A percentile compares a stretch with the other conserved stretches of the same genome.
These are phyloP conservation scores for Peromyscus maniculatus DNA, from an alignment of 2,113 vertebrate species.

Conservation along the genomic window DNA sequence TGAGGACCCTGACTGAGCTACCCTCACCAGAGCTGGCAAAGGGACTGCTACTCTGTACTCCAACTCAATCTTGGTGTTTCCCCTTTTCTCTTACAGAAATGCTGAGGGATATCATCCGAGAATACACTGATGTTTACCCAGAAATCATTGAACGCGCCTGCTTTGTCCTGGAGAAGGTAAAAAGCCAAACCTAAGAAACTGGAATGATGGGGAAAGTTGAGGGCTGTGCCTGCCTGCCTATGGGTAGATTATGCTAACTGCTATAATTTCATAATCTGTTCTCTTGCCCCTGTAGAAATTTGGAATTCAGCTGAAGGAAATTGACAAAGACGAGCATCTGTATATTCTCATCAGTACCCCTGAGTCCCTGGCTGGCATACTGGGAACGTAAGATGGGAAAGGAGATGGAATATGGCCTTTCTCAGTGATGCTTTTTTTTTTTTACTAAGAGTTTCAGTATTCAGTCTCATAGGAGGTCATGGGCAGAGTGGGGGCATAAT, in stretches of 20 bases:
- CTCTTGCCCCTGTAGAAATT: slow-evolving; percentile 89
- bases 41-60: neutral
- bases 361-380: slow-evolving; percentile 77
- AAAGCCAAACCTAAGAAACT: slow-evolving; percentile 23
- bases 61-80: accelerated
- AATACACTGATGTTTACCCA: slow-evolving; percentile 88
- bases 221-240: neutral
- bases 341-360: slow-evolving; percentile 93
- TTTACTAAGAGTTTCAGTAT: slow-evolving; percentile 7
- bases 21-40: slow-evolving; percentile 16
- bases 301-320: slow-evolving; percentile 93
- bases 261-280: slow-evolving; percentile 42
- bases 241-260: slow-evolving; percentile 2
- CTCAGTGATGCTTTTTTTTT: slow-evolving; percentile 58
- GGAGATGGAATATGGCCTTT: slow-evolving; percentile 53
- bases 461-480: slow-evolving; percentile 44
- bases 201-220: slow-evolving; percentile 49
- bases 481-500: neutral
- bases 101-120: slow-evolving; percentile 91
- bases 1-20: neutral
- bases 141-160: slow-evolving; percentile 90
- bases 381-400: slow-evolving; percentile 82
- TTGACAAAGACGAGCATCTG: slow-evolving; percentile 91
- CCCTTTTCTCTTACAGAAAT: slow-evolving; percentile 88
- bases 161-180: slow-evolving; percentile 91